Evolutionary conservation across 2,888 invertebrate species (phyloP), one percentile per base, ranked within the genome.

Genomic region (Rambutsinella grinnellia): DNA sequence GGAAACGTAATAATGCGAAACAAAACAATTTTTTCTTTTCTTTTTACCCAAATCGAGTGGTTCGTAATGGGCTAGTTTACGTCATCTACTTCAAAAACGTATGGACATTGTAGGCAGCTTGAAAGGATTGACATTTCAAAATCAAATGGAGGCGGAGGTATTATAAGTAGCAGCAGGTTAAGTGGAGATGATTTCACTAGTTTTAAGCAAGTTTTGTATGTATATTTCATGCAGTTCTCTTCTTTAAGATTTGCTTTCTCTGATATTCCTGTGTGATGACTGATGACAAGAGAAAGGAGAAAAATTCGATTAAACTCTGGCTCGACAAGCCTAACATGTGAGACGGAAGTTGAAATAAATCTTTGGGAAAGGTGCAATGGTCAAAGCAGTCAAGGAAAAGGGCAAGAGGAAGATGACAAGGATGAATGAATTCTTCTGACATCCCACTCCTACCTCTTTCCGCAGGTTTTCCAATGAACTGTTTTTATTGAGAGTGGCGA

Each of bases 351-450:
- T 10, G 74, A 74, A n/a, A 74, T 72, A 74, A 74, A 74, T 74
- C 74, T 74, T 65, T 28, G 49, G 53, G 51, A 72, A 27, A 17
- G 19, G 19, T 15, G 66, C 74, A 66, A 36, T 56, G 56, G 54
- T 54, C 49, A 57, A 58, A 65, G 61, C 66, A 74, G 51, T 65
- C 53, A 51, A 26, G 44, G 8, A 47, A 51, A 17, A 66, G 23
- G 53, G 51, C 58, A 58, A 63, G 58, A 66, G 67, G 67, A 60
- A 44, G 74, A 74, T 67, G 74, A 74, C 74, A 74, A 74, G 74
- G 74, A 74, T 74, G 74, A 72, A 72, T 72, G 72, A 74, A 74
- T 74, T 46, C 61, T 67, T 74, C 74, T 60, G 74, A 74, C 74
- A 74, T 67, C 56, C 67, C 56, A 53, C 67, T 54, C 56, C 66